Evolutionary conservation across 2,888 invertebrate genomes (phyloP), one percentile per base, ranked within the genome.

Genomic region (Andrena trimmerana): DNA sequence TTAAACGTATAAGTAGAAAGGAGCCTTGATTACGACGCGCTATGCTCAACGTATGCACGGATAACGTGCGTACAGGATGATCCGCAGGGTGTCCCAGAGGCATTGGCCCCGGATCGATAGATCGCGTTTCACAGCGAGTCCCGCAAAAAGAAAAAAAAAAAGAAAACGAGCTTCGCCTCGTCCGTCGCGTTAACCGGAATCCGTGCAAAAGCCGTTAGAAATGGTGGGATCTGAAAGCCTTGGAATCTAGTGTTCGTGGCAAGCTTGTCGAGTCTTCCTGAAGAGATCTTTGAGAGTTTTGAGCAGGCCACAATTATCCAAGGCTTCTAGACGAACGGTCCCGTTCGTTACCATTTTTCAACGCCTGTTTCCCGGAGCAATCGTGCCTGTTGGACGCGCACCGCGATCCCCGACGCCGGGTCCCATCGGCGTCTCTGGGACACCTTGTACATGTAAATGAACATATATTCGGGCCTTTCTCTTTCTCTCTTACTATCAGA

Each of bases 1-100:
- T 36, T 77, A 72, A 83, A 81, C 24, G 57, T 74, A 66, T 85
- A 57, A 75, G 71, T 52, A 63, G 57, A 66, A 65, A 8, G 74
- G 36, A 84, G 78, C 82, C 81, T 84, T 70, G 69, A 69, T 85
- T 70, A 16, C 70, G 68, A 83, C 66, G 73, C 81, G 71, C 70
- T 76, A 77, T 87, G 85, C 87, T 87, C 85, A 87, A 87, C 69
- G 76, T 78, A 48, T 71, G 77, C 67, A 74, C 80, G 71, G 48
- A 13, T 68, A 57, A 68, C 62, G 42, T 69, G 29, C 76, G 68
- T 65, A 62, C 60, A 73, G 74, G 59, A 78, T 66, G 36, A 67
- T 84, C 57, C 60, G 2, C 52, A 66, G 42, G 71, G 54, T 79
- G 80, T 72, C 54, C 79, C 79, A 71, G 54, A 71, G 71, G 52